Conservation (phyloP, 2,113 vertebrate species). For the Rhinopomastus cyanomelas region DNA sequence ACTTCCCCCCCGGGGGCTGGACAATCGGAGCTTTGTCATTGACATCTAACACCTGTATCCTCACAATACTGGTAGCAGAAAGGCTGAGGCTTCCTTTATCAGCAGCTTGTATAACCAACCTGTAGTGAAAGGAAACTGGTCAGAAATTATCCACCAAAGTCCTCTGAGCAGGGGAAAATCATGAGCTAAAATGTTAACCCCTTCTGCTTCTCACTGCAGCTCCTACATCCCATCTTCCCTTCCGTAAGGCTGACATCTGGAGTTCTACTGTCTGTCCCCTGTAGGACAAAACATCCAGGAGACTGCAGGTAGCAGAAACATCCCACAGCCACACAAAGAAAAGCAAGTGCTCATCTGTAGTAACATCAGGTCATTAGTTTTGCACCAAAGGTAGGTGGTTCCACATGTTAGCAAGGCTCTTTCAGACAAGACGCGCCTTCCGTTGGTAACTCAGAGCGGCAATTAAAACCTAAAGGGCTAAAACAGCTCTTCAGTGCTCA, state of each 20-base stretch:
- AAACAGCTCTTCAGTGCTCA: neutral
- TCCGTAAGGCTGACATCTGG: neutral
- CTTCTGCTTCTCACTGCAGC: neutral
- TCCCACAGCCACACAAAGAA: neutral
- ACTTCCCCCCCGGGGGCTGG: conserved; percentile 76
- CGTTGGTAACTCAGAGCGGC: neutral
- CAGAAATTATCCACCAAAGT: conserved; percentile 10
- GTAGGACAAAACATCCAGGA: neutral
- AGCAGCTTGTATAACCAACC: conserved; percentile 85
- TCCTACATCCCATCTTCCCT: neutral
- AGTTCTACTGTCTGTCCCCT: neutral
- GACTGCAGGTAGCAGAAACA: neutral
- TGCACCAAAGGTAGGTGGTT: neutral
- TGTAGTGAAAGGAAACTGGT: conserved; percentile 61
- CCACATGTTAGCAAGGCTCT: neutral
- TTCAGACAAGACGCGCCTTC: neutral
- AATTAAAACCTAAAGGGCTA: neutral
- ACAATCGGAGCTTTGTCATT: conserved; percentile 89
- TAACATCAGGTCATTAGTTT: neutral
- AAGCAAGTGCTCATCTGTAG: neutral
- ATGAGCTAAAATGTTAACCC: neutral
- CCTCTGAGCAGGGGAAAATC: neutral
- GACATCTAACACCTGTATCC: conserved; percentile 85
- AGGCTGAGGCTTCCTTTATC: conserved; percentile 86
- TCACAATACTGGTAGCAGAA: conserved; percentile 78